Base-by-base conservation (phyloP, 1,140 invertebrate species). In the Asobara japonica region DNA sequence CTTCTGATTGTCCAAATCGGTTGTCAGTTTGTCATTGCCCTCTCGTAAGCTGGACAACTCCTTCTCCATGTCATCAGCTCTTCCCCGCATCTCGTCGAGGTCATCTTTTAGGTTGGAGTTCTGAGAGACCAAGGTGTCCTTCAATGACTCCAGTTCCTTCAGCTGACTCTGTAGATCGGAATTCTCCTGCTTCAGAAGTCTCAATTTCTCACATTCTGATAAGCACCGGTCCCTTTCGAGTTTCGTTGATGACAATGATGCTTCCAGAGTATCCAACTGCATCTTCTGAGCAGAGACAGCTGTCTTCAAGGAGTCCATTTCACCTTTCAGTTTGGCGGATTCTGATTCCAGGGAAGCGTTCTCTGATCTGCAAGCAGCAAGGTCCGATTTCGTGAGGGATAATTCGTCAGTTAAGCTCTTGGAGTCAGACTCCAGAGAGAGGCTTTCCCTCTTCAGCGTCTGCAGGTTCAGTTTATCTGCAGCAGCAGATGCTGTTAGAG, bases 181-280 rank as follows among this genome's bases (percentile, higher is more conserved):
- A 66, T 65, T 65, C 25, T 48, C 62, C 8, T 74, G 22, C 5
- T 62, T 65, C 20, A 74, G 30, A 4, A 65, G n/a, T 5, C 67
- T 56, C 27, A 74, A 56, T 61, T 11, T 8, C 11, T 33, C 38
- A 60, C 66, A 27, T 61, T 74, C 30, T 13, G 30, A 45, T 16
- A 16, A 7, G 2, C 10, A 45, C 7, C 2, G n/a, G 2, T n/a
- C 11, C n/a, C 41, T 45, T 45, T 45, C 41, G 3, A 13, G n/a
- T 45, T 16, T 7, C 2, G n/a, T 1, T 3, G 0, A 7, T 1
- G 41, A 45, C 13, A 45, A 16, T 7, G 11, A n/a, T 13, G 11
- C 13, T 13, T 45, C 41, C 41, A 45, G 7, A 38, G 36, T n/a
- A 8, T 38, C 36, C 5, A 11, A 33, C 31, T 33, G 5, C 4